Evolutionary conservation across 1,140 invertebrate species (phyloP).

Genomic region (Zeugodacus cucurbitae): DNA sequence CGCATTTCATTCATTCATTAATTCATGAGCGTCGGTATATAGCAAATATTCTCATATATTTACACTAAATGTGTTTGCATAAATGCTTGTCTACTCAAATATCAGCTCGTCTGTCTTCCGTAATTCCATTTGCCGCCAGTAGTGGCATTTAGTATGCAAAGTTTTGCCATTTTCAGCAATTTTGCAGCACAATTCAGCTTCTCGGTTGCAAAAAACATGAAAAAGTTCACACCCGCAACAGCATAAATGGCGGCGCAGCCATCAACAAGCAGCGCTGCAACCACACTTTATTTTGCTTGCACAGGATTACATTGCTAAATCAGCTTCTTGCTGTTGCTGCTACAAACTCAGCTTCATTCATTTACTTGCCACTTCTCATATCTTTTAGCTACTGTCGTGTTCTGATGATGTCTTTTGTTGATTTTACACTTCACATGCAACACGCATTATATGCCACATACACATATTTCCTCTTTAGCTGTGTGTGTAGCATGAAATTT

Average conservation of each 20-base stretch:
- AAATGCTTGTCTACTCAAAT: neutral
- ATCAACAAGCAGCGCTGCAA: neutral
- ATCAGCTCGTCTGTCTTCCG: neutral
- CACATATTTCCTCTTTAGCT: neutral
- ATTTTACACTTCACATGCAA: conserved; percentile 18
- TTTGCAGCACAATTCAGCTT: neutral
- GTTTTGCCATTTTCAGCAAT: conserved; percentile 21
- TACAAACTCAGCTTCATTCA: neutral
- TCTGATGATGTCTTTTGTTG: conserved; percentile 29
- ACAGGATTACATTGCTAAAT: neutral
- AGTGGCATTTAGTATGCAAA: conserved; percentile 40
- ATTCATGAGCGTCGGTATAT: neutral
- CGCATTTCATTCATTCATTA: neutral
- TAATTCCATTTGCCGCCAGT: conserved; percentile 8
- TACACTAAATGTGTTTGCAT: neutral
- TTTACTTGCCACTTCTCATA: neutral
- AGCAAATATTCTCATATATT: no score
- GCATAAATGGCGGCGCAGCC: neutral
- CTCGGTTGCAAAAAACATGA: neutral
- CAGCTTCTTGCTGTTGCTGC: neutral
- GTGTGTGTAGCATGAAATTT: neutral
- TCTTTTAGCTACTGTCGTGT: neutral
- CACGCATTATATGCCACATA: neutral
- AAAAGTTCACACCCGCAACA: neutral
- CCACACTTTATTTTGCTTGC: neutral